Base-by-base conservation (phyloP, 2,113 vertebrate genomes). In the Hiodon alosoides region DNA sequence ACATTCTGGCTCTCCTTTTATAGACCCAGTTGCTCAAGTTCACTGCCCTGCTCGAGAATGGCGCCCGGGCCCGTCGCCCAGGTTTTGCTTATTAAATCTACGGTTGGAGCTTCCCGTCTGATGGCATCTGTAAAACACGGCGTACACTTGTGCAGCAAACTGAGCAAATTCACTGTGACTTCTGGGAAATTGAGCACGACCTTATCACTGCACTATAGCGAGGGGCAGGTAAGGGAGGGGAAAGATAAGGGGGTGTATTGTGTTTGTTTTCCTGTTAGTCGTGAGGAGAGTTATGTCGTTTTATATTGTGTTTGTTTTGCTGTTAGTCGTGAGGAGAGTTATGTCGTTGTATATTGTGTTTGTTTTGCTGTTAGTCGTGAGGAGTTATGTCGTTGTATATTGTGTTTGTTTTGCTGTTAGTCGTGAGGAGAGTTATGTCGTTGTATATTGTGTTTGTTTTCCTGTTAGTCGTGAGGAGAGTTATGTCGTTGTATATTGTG, bases 1-100 rank as follows among this genome's bases (percentile, higher is more conserved):
- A 71, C 61, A 73, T 82, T 71, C 77, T 82, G 75, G 14, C 77
- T 76, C 79, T 82, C 76, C 64, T 81, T 86, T 84, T 84, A 81
- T 86, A 83, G 82, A 85, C 74, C 78, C 74, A 53, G 16, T 52
- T 54, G 74, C 71, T 78, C 68, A 67, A 69, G 67, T 61, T 13
- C 57, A 14, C 60, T 5, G 55, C 57, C 57, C 46, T 47, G 64
- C 31, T 66, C 5, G 61, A 64, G 61, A 64, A 17, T 17, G 61
- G 31, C n/a, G 60, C n/a, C 3, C 3, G 60, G 8, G 68, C 5
- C 83, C 83, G 80, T 85, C 85, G 82, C 82, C 79, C 57, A 76
- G 78, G 79, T 31, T 67, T 81, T 82, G 77, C 86, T 87, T 85
- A 90, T 89, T 88, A 89, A 84, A 90, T 87, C 85, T 87, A 83